Percentiles rank a stretch among this genome's conserved stretches.
Conservation (phyloP, 2,888 invertebrate species). For the Oligia fasciuncula region DNA sequence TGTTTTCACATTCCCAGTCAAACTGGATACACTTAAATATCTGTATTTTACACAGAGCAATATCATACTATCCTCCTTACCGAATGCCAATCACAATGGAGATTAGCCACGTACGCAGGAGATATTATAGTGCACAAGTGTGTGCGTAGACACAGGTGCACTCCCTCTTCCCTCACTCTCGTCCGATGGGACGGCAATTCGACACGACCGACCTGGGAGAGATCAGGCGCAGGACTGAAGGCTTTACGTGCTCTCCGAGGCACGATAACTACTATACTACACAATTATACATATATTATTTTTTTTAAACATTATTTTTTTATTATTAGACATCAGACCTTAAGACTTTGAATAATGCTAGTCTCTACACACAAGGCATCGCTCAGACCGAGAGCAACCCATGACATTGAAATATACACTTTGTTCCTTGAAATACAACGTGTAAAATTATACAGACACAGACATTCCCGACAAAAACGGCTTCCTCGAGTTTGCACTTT, state of each 20-base stretch:
- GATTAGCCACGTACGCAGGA: not conserved
- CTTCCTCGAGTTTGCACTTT: not conserved
- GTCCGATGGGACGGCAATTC: not conserved
- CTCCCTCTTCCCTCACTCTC: not conserved
- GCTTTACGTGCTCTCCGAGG: not conserved
- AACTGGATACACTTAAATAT: slow-evolving; percentile 23
- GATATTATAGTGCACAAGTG: not conserved
- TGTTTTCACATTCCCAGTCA: slow-evolving; percentile 24
- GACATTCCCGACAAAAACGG: not conserved
- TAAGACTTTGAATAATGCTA: not conserved
- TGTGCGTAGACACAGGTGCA: not conserved
- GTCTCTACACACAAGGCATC: slow-evolving; percentile 4
- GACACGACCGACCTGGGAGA: not conserved
- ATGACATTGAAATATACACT: not conserved
- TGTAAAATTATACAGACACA: not conserved
- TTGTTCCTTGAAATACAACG: not conserved
- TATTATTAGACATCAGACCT: not conserved
- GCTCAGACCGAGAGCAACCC: not conserved
- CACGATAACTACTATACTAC: not conserved
- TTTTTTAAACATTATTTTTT: not conserved
- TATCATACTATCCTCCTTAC: not conserved
- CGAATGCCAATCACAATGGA: not conserved
- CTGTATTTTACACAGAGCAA: not conserved
- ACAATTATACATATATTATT: not conserved
- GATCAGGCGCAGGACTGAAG: not conserved